Percentiles rank a stretch among this genome's conserved stretches.
Evolutionary conservation across 2,888 invertebrate genomes (phyloP).

Genomic region (Teinopalpus imperialis): DNA sequence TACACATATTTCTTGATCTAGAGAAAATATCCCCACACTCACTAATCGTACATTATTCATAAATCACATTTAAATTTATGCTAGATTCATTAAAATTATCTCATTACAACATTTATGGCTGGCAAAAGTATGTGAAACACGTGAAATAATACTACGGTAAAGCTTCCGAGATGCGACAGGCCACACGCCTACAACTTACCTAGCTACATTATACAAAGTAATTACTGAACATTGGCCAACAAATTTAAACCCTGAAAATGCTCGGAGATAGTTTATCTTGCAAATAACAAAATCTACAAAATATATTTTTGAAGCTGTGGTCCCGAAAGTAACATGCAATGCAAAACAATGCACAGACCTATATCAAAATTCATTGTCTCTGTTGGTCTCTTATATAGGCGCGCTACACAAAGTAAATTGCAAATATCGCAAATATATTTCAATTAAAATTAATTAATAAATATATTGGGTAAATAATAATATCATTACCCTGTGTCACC

Average conservation of each 20-base stretch:
- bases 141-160: slow-evolving; percentile 35
- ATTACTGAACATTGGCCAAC: slow-evolving; percentile 22
- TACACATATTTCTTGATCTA: slow-evolving; percentile 59
- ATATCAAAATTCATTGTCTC: slow-evolving; percentile 47
- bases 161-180: slow-evolving; percentile 29
- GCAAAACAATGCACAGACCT: slow-evolving; percentile 32
- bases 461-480: slow-evolving; percentile 42
- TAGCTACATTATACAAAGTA: slow-evolving; percentile 19
- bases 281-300: slow-evolving; percentile 36
- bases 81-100: slow-evolving; percentile 48
- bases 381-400: slow-evolving; percentile 38
- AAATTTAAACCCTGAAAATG: slow-evolving; percentile 20
- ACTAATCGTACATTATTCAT: slow-evolving; percentile 57
- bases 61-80: slow-evolving; percentile 68
- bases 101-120: slow-evolving; percentile 58
- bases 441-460: slow-evolving; percentile 24
- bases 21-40: slow-evolving; percentile 61
- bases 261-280: slow-evolving; percentile 10
- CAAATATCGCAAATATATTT: slow-evolving; percentile 21
- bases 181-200: slow-evolving; percentile 17
- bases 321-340: slow-evolving; percentile 61
- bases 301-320: slow-evolving; percentile 46
- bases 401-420: slow-evolving; percentile 22
- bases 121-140: slow-evolving; percentile 45
- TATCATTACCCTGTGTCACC: slow-evolving; percentile 60